Evolutionary conservation across 2,113 vertebrate genomes (phyloP).

Genomic region (Amazona vittata): DNA sequence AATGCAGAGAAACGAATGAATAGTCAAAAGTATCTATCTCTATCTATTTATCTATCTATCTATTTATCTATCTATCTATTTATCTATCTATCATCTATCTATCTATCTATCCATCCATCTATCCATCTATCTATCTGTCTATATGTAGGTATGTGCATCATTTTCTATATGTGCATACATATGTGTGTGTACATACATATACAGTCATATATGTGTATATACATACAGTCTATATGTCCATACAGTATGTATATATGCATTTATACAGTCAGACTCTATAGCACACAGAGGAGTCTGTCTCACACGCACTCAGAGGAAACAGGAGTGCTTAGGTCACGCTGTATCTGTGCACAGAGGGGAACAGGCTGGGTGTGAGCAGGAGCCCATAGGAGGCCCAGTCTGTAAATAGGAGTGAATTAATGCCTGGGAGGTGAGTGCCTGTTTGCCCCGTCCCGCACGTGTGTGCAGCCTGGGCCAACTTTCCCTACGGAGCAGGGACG

Average conservation of each 20-base stretch:
- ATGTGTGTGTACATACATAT: not conserved
- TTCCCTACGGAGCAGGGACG: not conserved
- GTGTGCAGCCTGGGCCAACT: not conserved
- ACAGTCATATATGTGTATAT: not conserved
- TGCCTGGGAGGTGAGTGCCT: not conserved
- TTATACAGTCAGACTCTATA: accelerated
- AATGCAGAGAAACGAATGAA: not conserved
- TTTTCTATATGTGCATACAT: not conserved
- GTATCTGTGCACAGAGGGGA: not conserved
- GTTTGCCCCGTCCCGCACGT: not conserved
- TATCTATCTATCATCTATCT: too few relatives aligned
- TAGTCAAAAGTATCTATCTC: not conserved
- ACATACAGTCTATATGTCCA: not conserved
- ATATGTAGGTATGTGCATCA: not conserved
- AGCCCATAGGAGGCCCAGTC: not conserved
- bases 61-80: too few relatives aligned
- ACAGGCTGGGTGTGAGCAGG: not conserved
- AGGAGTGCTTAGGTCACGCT: not conserved
- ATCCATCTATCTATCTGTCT: too few relatives aligned
- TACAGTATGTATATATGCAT: accelerated
- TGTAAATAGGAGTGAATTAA: not conserved
- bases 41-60: too few relatives aligned
- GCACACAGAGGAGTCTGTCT: not conserved
- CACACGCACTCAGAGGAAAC: not conserved
- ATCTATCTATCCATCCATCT: too few relatives aligned